Conservation (phyloP, 2,113 vertebrate species). For the Rhea americana region DNA sequence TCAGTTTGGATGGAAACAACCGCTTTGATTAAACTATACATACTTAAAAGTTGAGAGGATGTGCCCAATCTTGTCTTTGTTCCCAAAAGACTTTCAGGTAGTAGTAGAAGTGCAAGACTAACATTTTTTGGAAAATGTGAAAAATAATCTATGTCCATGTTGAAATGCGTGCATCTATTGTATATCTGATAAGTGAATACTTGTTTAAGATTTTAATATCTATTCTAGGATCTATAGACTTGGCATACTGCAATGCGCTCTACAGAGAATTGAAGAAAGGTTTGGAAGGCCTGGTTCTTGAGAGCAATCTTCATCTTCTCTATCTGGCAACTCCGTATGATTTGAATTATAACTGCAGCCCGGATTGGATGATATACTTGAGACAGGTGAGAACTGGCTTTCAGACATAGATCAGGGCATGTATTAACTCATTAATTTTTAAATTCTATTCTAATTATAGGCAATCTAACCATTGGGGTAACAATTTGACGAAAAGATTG, state of each 20-base stretch:
- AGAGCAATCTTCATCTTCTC: slow-evolving; percentile 88
- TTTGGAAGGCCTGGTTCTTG: slow-evolving; percentile 89
- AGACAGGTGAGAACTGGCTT: slow-evolving; percentile 80
- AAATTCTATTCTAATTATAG: neutral
- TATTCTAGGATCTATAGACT: slow-evolving; percentile 87
- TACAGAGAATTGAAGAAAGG: slow-evolving; percentile 89
- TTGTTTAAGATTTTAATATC: neutral
- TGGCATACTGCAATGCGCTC: slow-evolving; percentile 84
- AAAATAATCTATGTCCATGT: neutral
- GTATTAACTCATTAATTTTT: neutral
- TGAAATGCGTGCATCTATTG: neutral
- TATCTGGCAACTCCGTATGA: slow-evolving; percentile 94
- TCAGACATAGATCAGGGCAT: neutral
- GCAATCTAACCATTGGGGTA: neutral
- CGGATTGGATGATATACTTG: slow-evolving; percentile 93
- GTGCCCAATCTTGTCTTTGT: neutral
- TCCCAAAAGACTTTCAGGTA: neutral
- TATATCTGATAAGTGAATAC: neutral
- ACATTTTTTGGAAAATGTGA: neutral
- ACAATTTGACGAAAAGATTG: neutral
- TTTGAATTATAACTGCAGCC: slow-evolving; percentile 80
- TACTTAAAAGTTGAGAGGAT: neutral
- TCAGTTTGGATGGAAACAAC: neutral
- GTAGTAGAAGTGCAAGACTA: neutral
- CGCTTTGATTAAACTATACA: too few species aligned